Percentiles rank a stretch among this genome's conserved stretches.
Conservation (phyloP, 2,888 invertebrate genomes). For the Agrochola macilenta region DNA sequence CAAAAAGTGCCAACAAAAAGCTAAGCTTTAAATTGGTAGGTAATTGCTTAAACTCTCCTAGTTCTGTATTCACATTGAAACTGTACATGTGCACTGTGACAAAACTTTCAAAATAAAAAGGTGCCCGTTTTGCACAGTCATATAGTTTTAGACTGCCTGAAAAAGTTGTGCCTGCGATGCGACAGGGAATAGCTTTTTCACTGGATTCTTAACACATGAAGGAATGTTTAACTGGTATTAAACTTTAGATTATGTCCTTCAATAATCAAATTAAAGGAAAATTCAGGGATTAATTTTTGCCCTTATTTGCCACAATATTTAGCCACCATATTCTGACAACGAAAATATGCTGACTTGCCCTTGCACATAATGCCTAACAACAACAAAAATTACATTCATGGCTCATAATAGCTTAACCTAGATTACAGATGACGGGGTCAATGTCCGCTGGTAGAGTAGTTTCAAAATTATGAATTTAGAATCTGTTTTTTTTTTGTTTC, state of each 20-base stretch:
- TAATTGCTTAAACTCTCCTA: background rate
- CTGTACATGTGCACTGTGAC: background rate
- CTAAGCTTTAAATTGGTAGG: background rate
- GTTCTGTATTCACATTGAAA: slow-evolving; percentile 2
- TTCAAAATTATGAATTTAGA: too few relatives aligned
- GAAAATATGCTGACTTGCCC: background rate
- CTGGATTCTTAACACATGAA: slow-evolving; percentile 17
- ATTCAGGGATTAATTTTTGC: background rate
- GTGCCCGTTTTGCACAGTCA: slow-evolving; percentile 26
- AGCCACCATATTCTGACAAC: background rate
- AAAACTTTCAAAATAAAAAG: slow-evolving; percentile 31
- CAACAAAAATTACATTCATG: too few relatives aligned
- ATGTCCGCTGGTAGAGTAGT: too few relatives aligned
- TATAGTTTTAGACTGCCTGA: slow-evolving; percentile 41
- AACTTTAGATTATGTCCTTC: background rate
- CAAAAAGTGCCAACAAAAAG: background rate
- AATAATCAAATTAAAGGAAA: background rate
- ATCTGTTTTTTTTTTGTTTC: too few relatives aligned
- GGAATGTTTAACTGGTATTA: slow-evolving; percentile 11
- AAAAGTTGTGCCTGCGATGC: slow-evolving; percentile 39
- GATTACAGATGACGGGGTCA: too few relatives aligned
- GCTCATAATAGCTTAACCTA: too few relatives aligned
- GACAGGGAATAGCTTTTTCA: slow-evolving; percentile 23
- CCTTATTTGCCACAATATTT: background rate
- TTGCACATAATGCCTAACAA: background rate